These are phyloP conservation scores for Ursus arctos DNA, from an alignment of 2,113 vertebrate genomes.

Conservation along the genomic window DNA sequence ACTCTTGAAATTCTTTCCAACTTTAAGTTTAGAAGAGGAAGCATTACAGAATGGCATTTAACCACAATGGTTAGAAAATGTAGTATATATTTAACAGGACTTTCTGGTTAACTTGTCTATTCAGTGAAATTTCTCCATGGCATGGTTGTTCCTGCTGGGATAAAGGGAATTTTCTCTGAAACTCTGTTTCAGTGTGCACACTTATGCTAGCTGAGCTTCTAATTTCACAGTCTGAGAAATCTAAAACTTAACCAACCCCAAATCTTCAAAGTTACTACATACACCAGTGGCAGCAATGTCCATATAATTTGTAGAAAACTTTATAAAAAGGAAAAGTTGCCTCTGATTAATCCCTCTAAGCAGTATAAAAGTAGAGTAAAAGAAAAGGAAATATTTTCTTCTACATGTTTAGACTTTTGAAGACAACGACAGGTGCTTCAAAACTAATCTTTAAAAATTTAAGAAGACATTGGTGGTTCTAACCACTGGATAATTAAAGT, in stretches of 20 bases:
- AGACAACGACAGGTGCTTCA: conserved; percentile 51
- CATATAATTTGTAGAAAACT: not conserved
- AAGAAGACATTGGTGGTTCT: not conserved
- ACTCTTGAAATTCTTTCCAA: not conserved
- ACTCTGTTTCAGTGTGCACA: not conserved
- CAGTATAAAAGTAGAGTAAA: not conserved
- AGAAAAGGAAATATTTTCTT: not conserved
- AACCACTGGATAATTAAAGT: conserved; percentile 50
- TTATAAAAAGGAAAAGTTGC: not conserved
- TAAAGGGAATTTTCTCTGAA: not conserved
- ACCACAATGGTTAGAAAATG: not conserved
- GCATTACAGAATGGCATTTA: not conserved
- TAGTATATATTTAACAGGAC: not conserved
- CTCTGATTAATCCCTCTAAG: conserved; percentile 15
- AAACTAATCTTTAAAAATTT: conserved; percentile 47
- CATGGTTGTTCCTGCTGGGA: not conserved
- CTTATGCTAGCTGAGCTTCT: not conserved
- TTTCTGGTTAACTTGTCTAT: not conserved
- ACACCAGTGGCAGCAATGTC: not conserved
- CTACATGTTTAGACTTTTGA: not conserved
- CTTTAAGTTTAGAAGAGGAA: not conserved
- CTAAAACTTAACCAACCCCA: not conserved
- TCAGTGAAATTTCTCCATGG: not conserved
- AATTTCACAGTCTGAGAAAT: not conserved
- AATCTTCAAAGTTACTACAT: not conserved